Evolutionary conservation across 2,888 invertebrate genomes (phyloP), one percentile per base, ranked within the genome.

Genomic region (Conus canariensis): DNA sequence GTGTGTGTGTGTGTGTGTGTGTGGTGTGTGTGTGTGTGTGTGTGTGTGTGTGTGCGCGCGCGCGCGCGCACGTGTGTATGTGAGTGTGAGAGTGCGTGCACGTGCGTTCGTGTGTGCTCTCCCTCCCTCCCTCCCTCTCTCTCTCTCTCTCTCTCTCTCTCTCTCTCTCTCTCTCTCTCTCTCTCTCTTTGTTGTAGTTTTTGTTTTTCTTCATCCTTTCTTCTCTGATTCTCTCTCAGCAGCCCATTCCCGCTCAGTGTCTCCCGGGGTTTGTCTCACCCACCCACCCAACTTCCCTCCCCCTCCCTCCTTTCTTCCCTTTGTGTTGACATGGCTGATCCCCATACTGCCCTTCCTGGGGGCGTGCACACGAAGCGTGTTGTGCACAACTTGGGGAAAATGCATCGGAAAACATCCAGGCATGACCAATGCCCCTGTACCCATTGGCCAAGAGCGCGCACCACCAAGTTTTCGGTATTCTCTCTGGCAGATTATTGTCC

Each of bases 81-180:
- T 58, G 83, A 58, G 19, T 58, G 83, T 83, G 19, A 3, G 58
- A 22, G 58, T 58, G 22, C 22, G 83, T 58, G 58, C 12, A 8
- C 12, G 58, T 83, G 8, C 25, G 83, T 83, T 16, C 25, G 22
- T 83, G 58, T 56, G 19, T 82, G 45, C 82, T 82, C 45, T 19
- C 82, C 56, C 82, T 56, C 56, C 19, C 56, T 58, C 56, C 70
- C 22, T 70, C 70, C 19, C 19, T 70, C 70, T 3, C 19, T 14
- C 70, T 70, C 19, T 70, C 70, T 70, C 19, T 70, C 70, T 70
- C 70, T 70, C 70, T 70, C 70, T 70, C 70, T 70, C 70, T 70
- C 70, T 70, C 70, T 70, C 70, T 70, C 70, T 70, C 70, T 70
- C 70, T 70, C 70, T 70, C 70, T 70, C 80, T 80, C 80, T 80